Percentiles rank a stretch among this genome's conserved stretches.
Evolutionary conservation across 2,113 vertebrate genomes (phyloP).

Genomic region (Glaucidium brasilianum): DNA sequence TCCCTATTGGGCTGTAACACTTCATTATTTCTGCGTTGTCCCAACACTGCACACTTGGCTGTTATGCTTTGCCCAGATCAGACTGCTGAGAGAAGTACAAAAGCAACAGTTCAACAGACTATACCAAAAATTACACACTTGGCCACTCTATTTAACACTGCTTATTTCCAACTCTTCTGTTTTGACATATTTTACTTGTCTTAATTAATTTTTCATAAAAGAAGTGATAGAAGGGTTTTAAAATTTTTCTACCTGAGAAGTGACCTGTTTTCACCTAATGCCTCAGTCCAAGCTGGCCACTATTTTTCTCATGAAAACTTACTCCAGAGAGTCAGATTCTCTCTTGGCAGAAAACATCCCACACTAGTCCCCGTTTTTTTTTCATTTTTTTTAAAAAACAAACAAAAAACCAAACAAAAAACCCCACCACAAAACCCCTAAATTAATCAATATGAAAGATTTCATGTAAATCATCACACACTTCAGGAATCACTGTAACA

Average conservation of each 20-base stretch:
- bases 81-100: not conserved
- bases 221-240: not conserved
- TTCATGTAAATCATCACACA: not conserved
- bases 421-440: no score
- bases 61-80: not conserved
- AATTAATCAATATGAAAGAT: not conserved
- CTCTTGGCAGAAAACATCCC: not conserved
- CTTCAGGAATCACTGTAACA: not conserved
- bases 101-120: not conserved
- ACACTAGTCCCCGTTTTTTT: not conserved
- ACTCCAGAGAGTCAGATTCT: not conserved
- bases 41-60: not conserved
- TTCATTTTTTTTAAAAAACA: no score
- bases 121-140: not conserved
- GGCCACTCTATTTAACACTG: not conserved
- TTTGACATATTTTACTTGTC: not conserved
- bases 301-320: not conserved
- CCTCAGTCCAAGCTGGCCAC: not conserved
- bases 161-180: not conserved
- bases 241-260: not conserved
- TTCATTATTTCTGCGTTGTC: constrained; percentile 34
- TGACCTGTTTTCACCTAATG: not conserved
- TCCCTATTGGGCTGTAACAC: not conserved
- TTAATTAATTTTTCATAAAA: not conserved
- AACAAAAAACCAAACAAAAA: no score